These are phyloP conservation scores for Saturnia pavonia DNA, from an alignment of 2,888 invertebrate genomes.

Conservation along the genomic window DNA sequence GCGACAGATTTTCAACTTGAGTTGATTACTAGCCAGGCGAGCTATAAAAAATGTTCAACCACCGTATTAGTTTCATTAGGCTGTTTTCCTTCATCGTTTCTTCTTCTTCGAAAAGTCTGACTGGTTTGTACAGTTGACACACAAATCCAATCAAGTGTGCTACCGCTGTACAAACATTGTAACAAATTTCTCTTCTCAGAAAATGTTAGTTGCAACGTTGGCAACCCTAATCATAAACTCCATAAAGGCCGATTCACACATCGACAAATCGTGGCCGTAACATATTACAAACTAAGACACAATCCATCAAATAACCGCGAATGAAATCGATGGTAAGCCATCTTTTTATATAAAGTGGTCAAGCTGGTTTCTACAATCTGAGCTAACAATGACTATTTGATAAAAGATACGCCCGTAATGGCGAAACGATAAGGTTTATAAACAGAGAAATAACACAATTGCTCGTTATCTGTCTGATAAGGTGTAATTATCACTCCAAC, in stretches of 20 bases:
- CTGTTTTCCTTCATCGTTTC: too few relatives aligned
- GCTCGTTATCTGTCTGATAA: constrained; percentile 2
- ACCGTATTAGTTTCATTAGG: too few relatives aligned
- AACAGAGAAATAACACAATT: constrained; percentile 7
- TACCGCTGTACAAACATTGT: not conserved
- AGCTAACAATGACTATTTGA: not conserved
- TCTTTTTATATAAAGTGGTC: not conserved
- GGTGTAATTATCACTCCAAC: not conserved
- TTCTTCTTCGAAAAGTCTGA: too few relatives aligned
- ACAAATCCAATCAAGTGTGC: not conserved
- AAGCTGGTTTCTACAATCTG: not conserved
- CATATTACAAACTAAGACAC: not conserved
- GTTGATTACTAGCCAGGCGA: too few relatives aligned
- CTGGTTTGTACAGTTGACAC: too few relatives aligned
- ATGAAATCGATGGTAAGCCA: not conserved
- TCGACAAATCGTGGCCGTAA: not conserved
- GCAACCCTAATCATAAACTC: not conserved
- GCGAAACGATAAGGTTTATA: constrained; percentile 7
- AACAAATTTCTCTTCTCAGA: not conserved
- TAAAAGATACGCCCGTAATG: not conserved
- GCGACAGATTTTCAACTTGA: too few relatives aligned
- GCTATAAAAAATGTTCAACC: too few relatives aligned
- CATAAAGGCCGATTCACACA: too few relatives aligned
- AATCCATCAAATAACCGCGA: not conserved
- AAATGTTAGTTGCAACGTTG: not conserved